A percentile compares a stretch with the other conserved stretches of the same genome.
These are phyloP conservation scores for Myanophis thanlyinensis DNA, from an alignment of 2,113 vertebrate species.

Conservation along the genomic window DNA sequence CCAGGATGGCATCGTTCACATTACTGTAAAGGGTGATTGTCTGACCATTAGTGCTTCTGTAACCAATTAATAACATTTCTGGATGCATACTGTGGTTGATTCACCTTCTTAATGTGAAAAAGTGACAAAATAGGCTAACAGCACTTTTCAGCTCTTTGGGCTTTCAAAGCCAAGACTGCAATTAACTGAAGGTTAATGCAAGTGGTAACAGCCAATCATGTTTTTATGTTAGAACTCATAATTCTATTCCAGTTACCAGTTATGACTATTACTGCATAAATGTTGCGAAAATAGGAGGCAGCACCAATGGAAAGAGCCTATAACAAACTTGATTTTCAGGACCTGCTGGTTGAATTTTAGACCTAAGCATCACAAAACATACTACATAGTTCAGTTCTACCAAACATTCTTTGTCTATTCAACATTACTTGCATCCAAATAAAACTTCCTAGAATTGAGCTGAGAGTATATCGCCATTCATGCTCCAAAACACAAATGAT, in stretches of 20 bases:
- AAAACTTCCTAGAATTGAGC: not conserved
- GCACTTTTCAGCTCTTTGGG: not conserved
- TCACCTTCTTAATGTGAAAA: slow-evolving; percentile 3
- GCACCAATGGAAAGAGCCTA: not conserved
- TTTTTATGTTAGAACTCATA: not conserved
- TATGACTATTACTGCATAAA: not conserved
- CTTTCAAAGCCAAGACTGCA: not conserved
- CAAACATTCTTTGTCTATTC: not conserved
- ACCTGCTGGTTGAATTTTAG: not conserved
- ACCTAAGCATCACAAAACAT: not conserved
- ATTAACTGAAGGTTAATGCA: slow-evolving; percentile 3
- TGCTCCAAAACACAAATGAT: not conserved
- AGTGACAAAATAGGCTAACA: not conserved
- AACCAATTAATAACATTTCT: not conserved
- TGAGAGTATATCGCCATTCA: not conserved
- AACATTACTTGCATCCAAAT: not conserved
- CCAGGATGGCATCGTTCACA: not conserved
- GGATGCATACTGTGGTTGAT: not conserved
- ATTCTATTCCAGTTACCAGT: not conserved
- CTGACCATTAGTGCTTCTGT: not conserved
- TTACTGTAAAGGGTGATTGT: slow-evolving; percentile 13
- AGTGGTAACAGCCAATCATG: not conserved
- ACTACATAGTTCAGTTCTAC: not conserved
- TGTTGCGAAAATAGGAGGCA: not conserved
- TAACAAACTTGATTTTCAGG: not conserved